Conservation (phyloP, 2,797 vertebrate genomes). For the Sebastes alutus region DNA sequence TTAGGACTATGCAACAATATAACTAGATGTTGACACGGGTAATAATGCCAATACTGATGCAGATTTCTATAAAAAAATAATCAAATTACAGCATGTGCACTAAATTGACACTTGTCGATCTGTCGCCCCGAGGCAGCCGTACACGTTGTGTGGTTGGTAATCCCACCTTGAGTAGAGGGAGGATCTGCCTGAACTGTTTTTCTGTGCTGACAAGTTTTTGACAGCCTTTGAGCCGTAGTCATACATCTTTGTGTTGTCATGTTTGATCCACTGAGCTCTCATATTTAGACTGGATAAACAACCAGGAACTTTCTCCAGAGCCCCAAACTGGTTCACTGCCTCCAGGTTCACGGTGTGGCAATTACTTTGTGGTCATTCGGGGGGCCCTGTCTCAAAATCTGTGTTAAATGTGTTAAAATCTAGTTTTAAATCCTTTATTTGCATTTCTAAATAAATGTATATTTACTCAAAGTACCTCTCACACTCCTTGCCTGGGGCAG, state of each 20-base stretch:
- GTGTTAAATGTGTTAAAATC: not conserved
- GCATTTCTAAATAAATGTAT: not conserved
- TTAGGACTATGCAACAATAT: not conserved
- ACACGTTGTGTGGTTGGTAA: not conserved
- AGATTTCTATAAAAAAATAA: not conserved
- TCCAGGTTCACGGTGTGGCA: not conserved
- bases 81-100: not conserved
- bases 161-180: not conserved
- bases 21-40: not conserved
- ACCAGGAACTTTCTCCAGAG: not conserved
- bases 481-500: not conserved
- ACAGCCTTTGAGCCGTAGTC: not conserved
- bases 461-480: not conserved
- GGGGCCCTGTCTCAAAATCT: not conserved
- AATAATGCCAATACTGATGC: not conserved
- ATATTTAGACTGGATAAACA: not conserved
- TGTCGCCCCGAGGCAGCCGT: fast-evolving
- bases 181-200: not conserved
- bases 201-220: not conserved
- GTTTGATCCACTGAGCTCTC: not conserved
- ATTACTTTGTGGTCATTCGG: not conserved
- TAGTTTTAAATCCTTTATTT: not conserved
- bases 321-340: not conserved
- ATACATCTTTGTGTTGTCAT: not conserved
- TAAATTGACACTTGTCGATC: not conserved